Evolutionary conservation across 92 coral and sea anemone species (phyloP).

Genomic region (Bergia puertoricense): DNA sequence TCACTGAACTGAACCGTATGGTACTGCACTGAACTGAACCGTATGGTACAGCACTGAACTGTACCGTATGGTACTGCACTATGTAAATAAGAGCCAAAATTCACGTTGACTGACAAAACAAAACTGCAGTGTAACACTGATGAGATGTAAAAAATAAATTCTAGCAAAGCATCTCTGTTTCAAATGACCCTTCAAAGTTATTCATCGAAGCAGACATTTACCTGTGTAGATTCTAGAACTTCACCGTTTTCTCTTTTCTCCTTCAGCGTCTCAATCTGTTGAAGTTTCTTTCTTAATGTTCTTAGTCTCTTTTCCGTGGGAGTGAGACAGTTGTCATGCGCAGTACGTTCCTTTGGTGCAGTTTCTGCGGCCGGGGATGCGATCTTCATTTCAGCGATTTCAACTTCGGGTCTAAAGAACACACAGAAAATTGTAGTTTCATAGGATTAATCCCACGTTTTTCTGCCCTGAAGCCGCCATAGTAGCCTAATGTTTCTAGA

Average conservation of each 20-base stretch:
- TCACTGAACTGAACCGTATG: too few species aligned
- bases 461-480: too few species aligned
- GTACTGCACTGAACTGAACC: too few species aligned
- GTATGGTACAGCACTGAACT: too few species aligned
- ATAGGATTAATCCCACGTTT: too few species aligned
- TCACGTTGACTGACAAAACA: too few species aligned
- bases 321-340: conserved; percentile 51
- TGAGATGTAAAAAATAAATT: background rate
- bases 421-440: background rate
- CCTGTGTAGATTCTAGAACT: conserved; percentile 83
- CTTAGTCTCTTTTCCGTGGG: conserved; percentile 80
- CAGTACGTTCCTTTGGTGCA: background rate
- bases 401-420: conserved; percentile 23
- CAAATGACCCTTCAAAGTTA: background rate
- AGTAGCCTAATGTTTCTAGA: too few species aligned
- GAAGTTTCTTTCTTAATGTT: conserved; percentile 78
- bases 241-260: conserved; percentile 74
- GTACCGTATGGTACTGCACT: too few species aligned
- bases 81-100: too few species aligned
- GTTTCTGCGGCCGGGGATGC: background rate
- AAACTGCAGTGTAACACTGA: background rate
- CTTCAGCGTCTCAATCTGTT: conserved; percentile 80
- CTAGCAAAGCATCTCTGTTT: background rate
- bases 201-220: conserved; percentile 3
- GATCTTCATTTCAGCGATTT: background rate